These are phyloP conservation scores for Charaxes varanes DNA, from an alignment of 1,140 invertebrate species.

Conservation along the genomic window DNA sequence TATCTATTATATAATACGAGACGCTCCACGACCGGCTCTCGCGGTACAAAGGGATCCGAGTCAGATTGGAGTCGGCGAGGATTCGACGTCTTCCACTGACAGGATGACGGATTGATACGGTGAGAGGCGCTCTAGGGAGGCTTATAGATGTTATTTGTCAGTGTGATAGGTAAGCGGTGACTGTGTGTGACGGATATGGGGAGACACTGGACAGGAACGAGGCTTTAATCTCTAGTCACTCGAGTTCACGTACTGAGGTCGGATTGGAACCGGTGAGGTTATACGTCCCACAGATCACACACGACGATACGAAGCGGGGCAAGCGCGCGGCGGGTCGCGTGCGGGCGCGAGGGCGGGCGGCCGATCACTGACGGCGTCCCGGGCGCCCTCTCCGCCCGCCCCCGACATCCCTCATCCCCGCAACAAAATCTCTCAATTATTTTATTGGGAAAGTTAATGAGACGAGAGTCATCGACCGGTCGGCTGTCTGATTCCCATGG, in stretches of 20 bases:
- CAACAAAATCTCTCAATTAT: conserved; percentile 66
- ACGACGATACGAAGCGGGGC: conserved; percentile 28
- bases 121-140: conserved; percentile 15
- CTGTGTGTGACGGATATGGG: too few relatives aligned
- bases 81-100: conserved; percentile 25
- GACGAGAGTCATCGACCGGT: conserved; percentile 48
- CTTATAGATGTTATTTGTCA: conserved; percentile 16
- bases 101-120: conserved; percentile 31
- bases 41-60: conserved; percentile 6
- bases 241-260: conserved; percentile 5
- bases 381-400: conserved; percentile 34
- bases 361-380: conserved; percentile 52
- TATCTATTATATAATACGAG: conserved; percentile 22
- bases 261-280: conserved; percentile 21
- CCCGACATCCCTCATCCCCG: conserved; percentile 30
- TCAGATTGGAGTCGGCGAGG: conserved; percentile 6
- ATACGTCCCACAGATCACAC: conserved; percentile 34
- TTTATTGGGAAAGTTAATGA: conserved; percentile 71
- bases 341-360: conserved; percentile 48
- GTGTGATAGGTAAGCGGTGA: conserved; percentile 16
- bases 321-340: conserved; percentile 29
- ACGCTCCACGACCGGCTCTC: conserved; percentile 6
- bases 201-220: too few relatives aligned
- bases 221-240: too few relatives aligned
- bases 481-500: conserved; percentile 39